These are phyloP conservation scores for Melanerpes formicivorus DNA, from an alignment of 2,113 vertebrate species.

Conservation along the genomic window DNA sequence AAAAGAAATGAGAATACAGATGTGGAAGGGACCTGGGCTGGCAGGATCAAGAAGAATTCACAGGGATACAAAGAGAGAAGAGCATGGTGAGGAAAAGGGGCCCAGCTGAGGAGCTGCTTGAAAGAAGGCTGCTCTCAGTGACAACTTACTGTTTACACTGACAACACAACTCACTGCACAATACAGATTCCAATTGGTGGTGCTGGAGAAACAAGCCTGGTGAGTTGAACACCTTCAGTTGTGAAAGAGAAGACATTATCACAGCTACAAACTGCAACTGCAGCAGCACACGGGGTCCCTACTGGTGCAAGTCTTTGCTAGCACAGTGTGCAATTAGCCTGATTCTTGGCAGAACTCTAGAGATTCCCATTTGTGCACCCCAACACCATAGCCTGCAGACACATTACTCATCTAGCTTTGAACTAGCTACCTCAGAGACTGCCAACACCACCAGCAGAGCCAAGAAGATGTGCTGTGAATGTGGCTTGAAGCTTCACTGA, in stretches of 20 bases:
- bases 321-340: fast-evolving
- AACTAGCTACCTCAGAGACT: background rate
- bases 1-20: background rate
- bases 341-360: background rate
- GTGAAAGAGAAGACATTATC: background rate
- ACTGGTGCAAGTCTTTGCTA: background rate
- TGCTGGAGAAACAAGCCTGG: background rate
- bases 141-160: background rate
- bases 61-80: background rate
- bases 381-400: background rate
- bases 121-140: background rate
- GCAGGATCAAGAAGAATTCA: background rate
- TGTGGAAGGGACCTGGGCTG: background rate
- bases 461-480: background rate
- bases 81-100: background rate
- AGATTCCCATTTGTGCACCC: background rate
- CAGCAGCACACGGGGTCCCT: background rate
- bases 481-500: fast-evolving
- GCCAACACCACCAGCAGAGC: background rate
- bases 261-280: background rate
- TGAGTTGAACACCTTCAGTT: background rate
- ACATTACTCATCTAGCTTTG: background rate
- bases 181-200: background rate
- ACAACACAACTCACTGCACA: background rate
- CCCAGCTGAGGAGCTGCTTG: background rate